Percentiles rank a stretch among this genome's conserved stretches.
Evolutionary conservation across 2,113 vertebrate genomes (phyloP).

Genomic region (Pangasianodon gigas): DNA sequence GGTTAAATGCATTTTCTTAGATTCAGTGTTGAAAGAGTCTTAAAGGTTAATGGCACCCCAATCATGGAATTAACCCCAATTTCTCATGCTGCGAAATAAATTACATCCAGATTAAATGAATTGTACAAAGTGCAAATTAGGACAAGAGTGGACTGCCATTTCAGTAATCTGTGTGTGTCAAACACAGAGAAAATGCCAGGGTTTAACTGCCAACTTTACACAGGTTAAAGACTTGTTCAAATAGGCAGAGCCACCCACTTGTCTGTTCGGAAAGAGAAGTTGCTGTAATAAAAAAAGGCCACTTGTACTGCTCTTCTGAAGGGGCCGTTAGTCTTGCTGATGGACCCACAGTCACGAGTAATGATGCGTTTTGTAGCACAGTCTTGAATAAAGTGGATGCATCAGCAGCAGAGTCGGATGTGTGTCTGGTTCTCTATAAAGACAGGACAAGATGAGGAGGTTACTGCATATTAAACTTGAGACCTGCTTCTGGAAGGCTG

Average conservation of each 20-base stretch:
- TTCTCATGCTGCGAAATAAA: not conserved
- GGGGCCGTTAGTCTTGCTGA: conserved; percentile 43
- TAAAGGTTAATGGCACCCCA: not conserved
- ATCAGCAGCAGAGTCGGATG: not conserved
- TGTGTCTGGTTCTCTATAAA: not conserved
- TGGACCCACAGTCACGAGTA: conserved; percentile 46
- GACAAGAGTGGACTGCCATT: not conserved
- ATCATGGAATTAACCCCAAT: not conserved
- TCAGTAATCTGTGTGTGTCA: not conserved
- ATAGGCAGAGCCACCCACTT: conserved; percentile 63
- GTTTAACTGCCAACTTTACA: conserved; percentile 57
- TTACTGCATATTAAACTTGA: not conserved
- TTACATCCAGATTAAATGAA: not conserved
- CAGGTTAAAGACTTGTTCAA: conserved; percentile 73
- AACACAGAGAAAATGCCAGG: not conserved
- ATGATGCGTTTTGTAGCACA: conserved; percentile 39
- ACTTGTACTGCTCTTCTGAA: conserved; percentile 42
- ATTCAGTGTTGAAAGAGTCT: not conserved
- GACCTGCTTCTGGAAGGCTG: not conserved
- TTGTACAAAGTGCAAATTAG: not conserved
- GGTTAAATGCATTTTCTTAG: not conserved
- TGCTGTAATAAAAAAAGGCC: conserved; percentile 44
- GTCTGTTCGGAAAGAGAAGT: conserved; percentile 64
- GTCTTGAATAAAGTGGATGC: conserved; percentile 14
- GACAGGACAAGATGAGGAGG: not conserved